Base-by-base conservation (phyloP, 2,113 vertebrate genomes). In the Perognathus longimembris region DNA sequence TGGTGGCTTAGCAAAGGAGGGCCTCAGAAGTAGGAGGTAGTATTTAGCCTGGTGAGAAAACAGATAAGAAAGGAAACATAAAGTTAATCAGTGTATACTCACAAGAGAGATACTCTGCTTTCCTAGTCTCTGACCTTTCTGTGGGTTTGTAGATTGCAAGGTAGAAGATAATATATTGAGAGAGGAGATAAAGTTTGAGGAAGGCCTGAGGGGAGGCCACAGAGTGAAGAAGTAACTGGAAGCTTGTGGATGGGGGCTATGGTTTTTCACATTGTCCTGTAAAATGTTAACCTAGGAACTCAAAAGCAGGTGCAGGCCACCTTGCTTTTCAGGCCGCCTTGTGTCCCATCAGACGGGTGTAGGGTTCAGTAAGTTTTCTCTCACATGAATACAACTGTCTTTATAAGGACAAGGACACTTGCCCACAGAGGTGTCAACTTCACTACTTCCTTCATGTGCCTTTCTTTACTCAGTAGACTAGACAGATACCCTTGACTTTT, bases 401-500 rank as follows among this genome's bases (percentile, higher is more conserved):
- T n/a, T 79, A 4, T 26, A 7, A 50, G 76, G 75, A 79, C 38
- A 32, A 73, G 18, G 28, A 12, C 38, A 3, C 7, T 1, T 57
- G 20, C 45, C 36, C 77, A 18, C 36, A 34, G 70, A 54, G 71
- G 32, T 20, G 8, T 59, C 14, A 0, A 0, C 54, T 38, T 70
- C 36, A 11, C 12, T 54, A 2, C 28, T 1, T 42, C 18, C 18
- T 57, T 32, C 42, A 2, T 6, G 28, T 7, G 2, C 11, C 8
- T 36, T 59, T 42, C 75, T 71, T 69, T 45, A 30, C 42, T n/a
- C 73, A 3, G 61, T 34, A 66, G 30, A 17, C 36, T 28, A 71
- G 64, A 78, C 63, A 88, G 86, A 38, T 7, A 18, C 32, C 57
- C 40, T 63, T 38, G 76, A 36, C 59, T 70, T 92, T 81, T 81